Base-by-base conservation (phyloP, 1,140 invertebrate species). In the Rhagoletis pomonella region DNA sequence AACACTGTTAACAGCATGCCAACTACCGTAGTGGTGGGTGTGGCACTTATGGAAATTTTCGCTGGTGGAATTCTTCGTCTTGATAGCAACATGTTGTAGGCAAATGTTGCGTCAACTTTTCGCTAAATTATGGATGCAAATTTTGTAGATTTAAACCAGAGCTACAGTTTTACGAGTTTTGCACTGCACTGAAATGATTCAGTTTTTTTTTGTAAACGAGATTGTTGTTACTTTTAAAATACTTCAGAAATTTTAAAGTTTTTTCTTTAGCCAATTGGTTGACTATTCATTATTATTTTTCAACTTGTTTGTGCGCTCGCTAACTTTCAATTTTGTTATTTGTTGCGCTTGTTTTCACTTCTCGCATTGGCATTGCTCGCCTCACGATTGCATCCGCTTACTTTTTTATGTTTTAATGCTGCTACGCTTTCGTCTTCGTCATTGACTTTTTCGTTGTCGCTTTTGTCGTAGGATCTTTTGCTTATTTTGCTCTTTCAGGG, bases 101-200 rank as follows among this genome's bases (percentile, higher is more conserved):
- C 73, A 81, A 81, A 81, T 81, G 73, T 81, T 81, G 73, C 47
- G 50, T 81, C 73, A 81, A 81, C 73, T 81, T 29, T 3, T 81
- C 44, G 73, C 6, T 81, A 81, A 19, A 81, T 81, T 81, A 29
- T 81, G 47, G 6, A 81, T 19, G 3, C 19, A 29, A 81, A 81
- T 81, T 50, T 55, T 81, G 73, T 81, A 55, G 73, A n/a, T 55
- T 81, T 81, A 81, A 81, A 55, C n/a, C 14, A 81, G 17, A 19
- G 14, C 39, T 44, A 19, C 19, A 42, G n/a, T 58, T 81, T 55
- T n/a, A 55, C 1, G 29, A 29, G 29, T 29, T 29, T 55, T 81
- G 47, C 50, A 81, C 3, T 81, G 44, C 9, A 17, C 29, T 55
- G 47, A 81, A 81, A 55, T 81, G 29, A 29, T 29, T 29, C 29